Evolutionary conservation across 2,113 vertebrate species (phyloP), one percentile per base, ranked within the genome.

Genomic region (Phyllostomus hastatus): DNA sequence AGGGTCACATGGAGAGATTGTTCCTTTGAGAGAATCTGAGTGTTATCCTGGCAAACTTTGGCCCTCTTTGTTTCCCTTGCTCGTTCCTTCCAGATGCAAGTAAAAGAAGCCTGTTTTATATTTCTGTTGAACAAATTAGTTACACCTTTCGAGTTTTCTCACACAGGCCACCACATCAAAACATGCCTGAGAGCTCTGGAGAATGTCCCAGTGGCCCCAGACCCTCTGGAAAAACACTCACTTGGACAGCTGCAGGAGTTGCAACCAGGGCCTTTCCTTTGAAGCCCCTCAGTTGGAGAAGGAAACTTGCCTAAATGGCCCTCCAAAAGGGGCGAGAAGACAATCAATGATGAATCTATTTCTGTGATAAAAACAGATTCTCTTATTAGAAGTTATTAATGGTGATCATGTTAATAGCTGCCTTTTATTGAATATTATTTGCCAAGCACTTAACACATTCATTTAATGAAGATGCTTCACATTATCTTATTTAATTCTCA

Each of bases 121-220:
- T 96, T 97, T 97, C 59, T 95, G 83, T 35, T 96, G 83, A 96
- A 92, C 91, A 91, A 95, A 94, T 97, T 90, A 93, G 50, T 93
- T 96, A 75, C 41, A 93, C 83, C 87, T 95, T 97, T 93, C 70
- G 33, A 31, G 11, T 95, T 97, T 97, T 93, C 78, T 96, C 75
- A 15, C 19, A 80, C 22, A 87, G 41, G 16, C 33, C 48, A 79
- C 48, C 48, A 90, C 57, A 91, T 94, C 79, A 91, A 75, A 96
- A 96, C 67, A 90, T 35, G 86, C 61, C 76, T 88, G 28, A 28
- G 38, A 70, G 76, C 31, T 86, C 94, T 94, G 96, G 79, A 94
- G 72, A 96, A 84, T 86, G 75, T 95, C 69, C 73, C 67, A 75
- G 10, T 66, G 88, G 54, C 70, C 50, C 43, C 91, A 80, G 48